Conservation (phyloP, 2,888 invertebrate species). For the Sphaerophoria taeniata region DNA sequence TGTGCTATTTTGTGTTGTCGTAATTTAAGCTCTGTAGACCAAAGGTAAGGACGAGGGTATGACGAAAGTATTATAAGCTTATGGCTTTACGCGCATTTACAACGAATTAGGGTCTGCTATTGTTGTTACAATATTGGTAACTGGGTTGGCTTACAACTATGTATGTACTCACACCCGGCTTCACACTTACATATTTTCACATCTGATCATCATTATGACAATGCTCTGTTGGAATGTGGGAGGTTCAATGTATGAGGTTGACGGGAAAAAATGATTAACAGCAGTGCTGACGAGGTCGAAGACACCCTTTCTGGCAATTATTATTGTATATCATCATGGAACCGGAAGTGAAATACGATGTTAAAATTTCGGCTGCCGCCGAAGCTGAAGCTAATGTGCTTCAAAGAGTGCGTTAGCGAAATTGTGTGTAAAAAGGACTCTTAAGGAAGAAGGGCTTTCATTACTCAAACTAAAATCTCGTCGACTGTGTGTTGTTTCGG, state of each 20-base stretch:
- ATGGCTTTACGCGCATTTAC: constrained; percentile 52
- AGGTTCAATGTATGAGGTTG: constrained; percentile 9
- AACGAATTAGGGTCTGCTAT: constrained; percentile 67
- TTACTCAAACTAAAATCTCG: not conserved
- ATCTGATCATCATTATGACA: no score
- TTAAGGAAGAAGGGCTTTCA: not conserved
- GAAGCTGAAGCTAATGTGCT: no score
- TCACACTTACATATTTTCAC: no score
- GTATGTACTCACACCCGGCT: not conserved
- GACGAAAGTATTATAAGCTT: no score
- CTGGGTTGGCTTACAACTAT: not conserved
- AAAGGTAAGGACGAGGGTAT: not conserved
- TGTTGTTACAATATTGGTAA: constrained; percentile 12
- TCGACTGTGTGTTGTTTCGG: not conserved
- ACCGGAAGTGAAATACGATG: constrained; percentile 55
- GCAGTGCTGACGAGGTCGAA: constrained; percentile 46
- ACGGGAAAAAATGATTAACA: constrained; percentile 47
- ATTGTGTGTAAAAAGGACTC: not conserved
- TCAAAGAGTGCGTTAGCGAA: constrained; percentile 12
- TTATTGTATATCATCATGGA: constrained; percentile 46
- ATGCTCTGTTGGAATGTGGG: not conserved
- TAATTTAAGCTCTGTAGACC: constrained; percentile 9
- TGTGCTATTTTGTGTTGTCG: not conserved
- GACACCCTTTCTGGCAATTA: constrained; percentile 54
- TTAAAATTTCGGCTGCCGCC: constrained; percentile 3